A percentile compares a stretch with the other conserved stretches of the same genome.
Conservation (phyloP, 2,888 invertebrate genomes). For the Epinotia brunnichana region DNA sequence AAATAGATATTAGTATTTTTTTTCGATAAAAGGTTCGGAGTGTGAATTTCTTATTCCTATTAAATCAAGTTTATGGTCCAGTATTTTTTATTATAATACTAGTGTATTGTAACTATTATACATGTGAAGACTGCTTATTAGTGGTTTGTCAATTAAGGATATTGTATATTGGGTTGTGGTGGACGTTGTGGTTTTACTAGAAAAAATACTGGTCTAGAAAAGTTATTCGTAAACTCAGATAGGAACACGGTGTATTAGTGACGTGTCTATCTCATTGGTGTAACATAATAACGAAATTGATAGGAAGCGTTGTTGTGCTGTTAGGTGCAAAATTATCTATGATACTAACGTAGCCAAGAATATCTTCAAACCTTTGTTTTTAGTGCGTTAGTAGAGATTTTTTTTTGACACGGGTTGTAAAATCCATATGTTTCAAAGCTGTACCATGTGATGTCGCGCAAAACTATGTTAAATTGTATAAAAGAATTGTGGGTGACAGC, state of each 20-base stretch:
- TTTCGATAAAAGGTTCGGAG: conserved; percentile 45
- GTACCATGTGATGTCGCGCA: too few relatives aligned
- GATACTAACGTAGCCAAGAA: background rate
- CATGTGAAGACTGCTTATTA: conserved; percentile 79
- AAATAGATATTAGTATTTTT: conserved; percentile 43
- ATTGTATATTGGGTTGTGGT: conserved; percentile 55
- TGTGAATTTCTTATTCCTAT: conserved; percentile 70
- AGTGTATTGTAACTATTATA: conserved; percentile 60
- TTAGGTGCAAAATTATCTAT: background rate
- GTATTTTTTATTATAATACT: conserved; percentile 73
- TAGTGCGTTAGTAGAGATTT: too few relatives aligned
- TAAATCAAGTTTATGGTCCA: conserved; percentile 80
- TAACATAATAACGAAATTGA: background rate
- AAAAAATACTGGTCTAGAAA: background rate
- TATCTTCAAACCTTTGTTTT: too few relatives aligned
- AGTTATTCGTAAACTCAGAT: background rate
- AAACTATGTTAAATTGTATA: too few relatives aligned
- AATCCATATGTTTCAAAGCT: too few relatives aligned
- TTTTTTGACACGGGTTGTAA: too few relatives aligned
- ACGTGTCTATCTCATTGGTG: background rate
- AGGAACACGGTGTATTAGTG: background rate
- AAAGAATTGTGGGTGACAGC: too few relatives aligned
- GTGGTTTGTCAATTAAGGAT: conserved; percentile 78
- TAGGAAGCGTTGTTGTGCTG: background rate
- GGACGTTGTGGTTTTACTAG: conserved; percentile 38